A percentile compares a stretch with the other conserved stretches of the same genome.
Conservation (phyloP, 2,888 invertebrate genomes). For the Dynastes maya region DNA sequence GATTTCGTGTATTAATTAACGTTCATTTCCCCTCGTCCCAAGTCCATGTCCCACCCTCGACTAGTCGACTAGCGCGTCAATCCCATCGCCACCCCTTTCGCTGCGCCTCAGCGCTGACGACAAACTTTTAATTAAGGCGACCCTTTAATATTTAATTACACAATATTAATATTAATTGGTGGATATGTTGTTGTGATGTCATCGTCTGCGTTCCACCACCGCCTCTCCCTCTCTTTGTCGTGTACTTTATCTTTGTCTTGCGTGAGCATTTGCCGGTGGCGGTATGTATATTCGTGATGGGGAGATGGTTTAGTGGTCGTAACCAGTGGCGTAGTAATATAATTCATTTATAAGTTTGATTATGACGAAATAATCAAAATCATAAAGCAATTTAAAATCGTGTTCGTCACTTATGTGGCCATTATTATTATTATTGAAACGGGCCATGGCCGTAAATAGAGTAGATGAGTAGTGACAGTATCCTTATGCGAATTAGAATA, state of each 20-base stretch:
- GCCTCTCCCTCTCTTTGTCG: background rate
- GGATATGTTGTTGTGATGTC: conserved; percentile 37
- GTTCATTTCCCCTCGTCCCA: background rate
- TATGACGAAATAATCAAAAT: background rate
- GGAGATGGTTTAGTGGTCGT: background rate
- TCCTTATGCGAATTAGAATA: too few species aligned
- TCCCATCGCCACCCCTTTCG: background rate
- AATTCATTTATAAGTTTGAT: background rate
- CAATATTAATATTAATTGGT: conserved; percentile 51
- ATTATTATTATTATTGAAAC: too few species aligned
- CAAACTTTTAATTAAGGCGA: conserved; percentile 45
- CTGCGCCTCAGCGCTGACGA: conserved; percentile 12
- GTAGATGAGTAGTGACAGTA: too few species aligned
- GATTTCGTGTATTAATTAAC: conserved; percentile 44
- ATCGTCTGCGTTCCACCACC: conserved; percentile 24
- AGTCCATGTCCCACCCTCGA: background rate
- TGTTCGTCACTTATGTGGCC: too few species aligned
- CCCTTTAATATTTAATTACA: conserved; percentile 48
- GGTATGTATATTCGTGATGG: background rate
- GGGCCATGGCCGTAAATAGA: too few species aligned
- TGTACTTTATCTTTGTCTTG: background rate
- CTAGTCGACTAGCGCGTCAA: background rate
- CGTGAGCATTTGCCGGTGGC: background rate
- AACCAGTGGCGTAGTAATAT: conserved; percentile 8
- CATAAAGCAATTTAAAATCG: too few species aligned